Evolutionary conservation across 2,888 invertebrate genomes (phyloP), one percentile per base, ranked within the genome.

Genomic region (Gisinianus flammeolus): DNA sequence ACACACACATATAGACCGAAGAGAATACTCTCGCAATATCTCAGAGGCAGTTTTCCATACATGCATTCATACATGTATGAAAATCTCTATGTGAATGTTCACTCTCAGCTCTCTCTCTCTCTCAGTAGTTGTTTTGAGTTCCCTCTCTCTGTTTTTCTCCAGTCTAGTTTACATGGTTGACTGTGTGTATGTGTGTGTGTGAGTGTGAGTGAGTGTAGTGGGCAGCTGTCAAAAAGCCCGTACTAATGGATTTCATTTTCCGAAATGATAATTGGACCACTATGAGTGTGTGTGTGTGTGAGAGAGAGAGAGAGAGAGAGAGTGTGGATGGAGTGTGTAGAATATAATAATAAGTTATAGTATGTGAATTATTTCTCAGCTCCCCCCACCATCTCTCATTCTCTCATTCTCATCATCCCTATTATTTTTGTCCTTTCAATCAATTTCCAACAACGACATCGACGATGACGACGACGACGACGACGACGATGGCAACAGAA

Each of bases 191-290:
- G 6, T 44, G 44, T 6, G 19, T 44, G 70, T 52, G 8, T 22
- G 67, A 31, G 28, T 66, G 75, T 70, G 62, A 62, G 66, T 64
- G 76, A 73, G 78, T 77, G 80, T 54, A 71, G 72, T 80, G 80
- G 80, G 80, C 80, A 80, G 79, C 80, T 80, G 80, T 80, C 80
- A 80, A 80, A 80, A 78, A 74, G 73, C 72, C 76, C 44, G 58
- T 67, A 76, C 79, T 79, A 79, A 79, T 79, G 76, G 79, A 79
- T 79, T 79, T 79, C 72, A 79, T 79, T 79, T 79, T 79, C 76
- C 68, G 73, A 79, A 79, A 79, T 79, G 79, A 79, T 79, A 79
- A 79, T 79, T 79, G 79, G 79, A 79, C 64, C 70, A 54, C 78
- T 75, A 62, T 62, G 28, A 71, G 31, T 69, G 24, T n/a, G 24